Evolutionary conservation across 2,888 invertebrate species (phyloP), one percentile per base, ranked within the genome.

Genomic region (Lasioglossum villosulum): DNA sequence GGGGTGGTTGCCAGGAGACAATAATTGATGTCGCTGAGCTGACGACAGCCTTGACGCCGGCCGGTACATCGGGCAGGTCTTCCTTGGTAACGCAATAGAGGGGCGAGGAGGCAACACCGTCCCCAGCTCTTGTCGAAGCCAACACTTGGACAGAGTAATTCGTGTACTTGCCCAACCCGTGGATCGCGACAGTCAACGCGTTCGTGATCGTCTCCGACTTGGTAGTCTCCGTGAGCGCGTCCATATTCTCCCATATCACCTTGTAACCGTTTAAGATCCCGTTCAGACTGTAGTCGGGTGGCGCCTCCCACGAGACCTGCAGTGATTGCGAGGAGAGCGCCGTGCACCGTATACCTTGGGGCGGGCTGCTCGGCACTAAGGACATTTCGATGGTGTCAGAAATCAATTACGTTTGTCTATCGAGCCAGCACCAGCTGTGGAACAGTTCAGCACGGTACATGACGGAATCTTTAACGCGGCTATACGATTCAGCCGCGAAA

Each of bases 61-160:
- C 98, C 68, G 99, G 99, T 68, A 98, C 97, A 80, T 98, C 98
- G 84, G 99, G 99, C 70, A 98, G 98, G 95, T 99, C 99, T 96
- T 98, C 98, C 93, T 98, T 97, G 42, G 99, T 99, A 91, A 97
- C 97, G 93, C 98, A 98, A 94, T 97, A 98, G 75, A 98, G 97
- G 0, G 98, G 97, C 23, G 97, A 96, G 86, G 98, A 98, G 90
- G 97, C 96, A 34, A 97, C 97, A 12, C 99, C 99, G 94, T 99
- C 99, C 0, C 99, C 99, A 72, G 97, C 97, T 59, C 97, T 96
- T 0, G 99, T 99, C 95, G 97, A 98, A 14, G 98, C 98, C 93
- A 98, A 96, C 56, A 98, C 98, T 89, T 98, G 97, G 78, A 99
- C 97, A 56, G 98, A 98, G 95, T 99, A 99, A 96, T 99, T 99